A percentile compares a stretch with the other conserved stretches of the same genome.
These are phyloP conservation scores for Philonicus albiceps DNA, from an alignment of 2,888 invertebrate genomes.

Conservation along the genomic window DNA sequence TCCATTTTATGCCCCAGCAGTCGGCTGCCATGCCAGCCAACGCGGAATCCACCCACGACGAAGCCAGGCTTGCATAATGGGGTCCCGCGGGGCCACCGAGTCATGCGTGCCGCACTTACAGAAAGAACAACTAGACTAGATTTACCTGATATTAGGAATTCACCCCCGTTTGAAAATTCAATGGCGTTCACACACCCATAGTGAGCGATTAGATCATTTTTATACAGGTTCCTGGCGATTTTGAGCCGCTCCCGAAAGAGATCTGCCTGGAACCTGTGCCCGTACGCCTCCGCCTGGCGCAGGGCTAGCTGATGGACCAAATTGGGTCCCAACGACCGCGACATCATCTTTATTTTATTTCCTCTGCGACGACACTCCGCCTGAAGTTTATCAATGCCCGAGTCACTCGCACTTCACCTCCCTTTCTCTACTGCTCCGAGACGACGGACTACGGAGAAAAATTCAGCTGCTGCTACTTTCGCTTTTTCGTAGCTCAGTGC, in stretches of 20 bases:
- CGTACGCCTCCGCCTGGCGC: slow-evolving; percentile 50
- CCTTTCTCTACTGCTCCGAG: not conserved
- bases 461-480: not conserved
- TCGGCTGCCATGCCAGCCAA: not conserved
- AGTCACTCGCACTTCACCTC: not conserved
- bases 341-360: slow-evolving; percentile 1
- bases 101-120: not conserved
- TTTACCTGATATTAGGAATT: slow-evolving; percentile 86
- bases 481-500: not conserved
- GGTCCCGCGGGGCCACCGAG: not conserved
- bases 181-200: slow-evolving; percentile 97
- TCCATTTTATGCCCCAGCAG: not conserved
- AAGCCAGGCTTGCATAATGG: not conserved
- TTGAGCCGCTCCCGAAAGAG: slow-evolving; percentile 68
- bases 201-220: slow-evolving; percentile 86
- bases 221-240: slow-evolving; percentile 78
- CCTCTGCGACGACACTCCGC: not conserved
- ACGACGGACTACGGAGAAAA: not conserved
- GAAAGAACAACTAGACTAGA: not conserved
- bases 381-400: not conserved
- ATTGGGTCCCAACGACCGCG: slow-evolving; percentile 49
- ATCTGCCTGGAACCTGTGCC: slow-evolving; percentile 53
- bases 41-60: not conserved
- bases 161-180: slow-evolving; percentile 90
- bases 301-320: slow-evolving; percentile 50